Conservation (phyloP, 2,113 vertebrate species). For the Ciconia stormi region DNA sequence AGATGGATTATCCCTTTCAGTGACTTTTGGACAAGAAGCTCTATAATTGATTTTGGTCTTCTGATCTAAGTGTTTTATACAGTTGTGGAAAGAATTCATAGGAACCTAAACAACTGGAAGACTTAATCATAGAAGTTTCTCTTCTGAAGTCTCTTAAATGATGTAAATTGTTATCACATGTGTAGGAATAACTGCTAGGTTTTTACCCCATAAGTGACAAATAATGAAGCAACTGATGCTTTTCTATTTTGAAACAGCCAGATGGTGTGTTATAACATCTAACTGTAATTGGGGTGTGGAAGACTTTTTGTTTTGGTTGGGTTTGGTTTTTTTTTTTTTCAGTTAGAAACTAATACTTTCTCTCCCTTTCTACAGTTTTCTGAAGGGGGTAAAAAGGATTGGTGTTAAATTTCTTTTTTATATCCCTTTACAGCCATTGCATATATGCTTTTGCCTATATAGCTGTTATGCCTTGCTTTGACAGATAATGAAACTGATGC, state of each 20-base stretch:
- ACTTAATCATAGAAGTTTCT: background rate
- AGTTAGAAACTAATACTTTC: background rate
- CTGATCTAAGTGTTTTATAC: background rate
- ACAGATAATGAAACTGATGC: background rate
- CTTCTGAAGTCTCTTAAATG: background rate
- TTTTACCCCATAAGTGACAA: conserved; percentile 22
- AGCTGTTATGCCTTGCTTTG: background rate
- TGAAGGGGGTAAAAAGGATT: background rate
- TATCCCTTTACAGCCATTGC: background rate
- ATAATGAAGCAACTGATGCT: background rate
- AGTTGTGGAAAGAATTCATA: background rate
- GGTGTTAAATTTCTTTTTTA: background rate
- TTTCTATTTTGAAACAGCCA: conserved; percentile 17
- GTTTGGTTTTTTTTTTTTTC: background rate
- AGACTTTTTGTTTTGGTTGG: background rate
- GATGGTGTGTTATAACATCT: conserved; percentile 14
- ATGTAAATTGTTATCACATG: background rate
- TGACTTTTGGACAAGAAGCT: background rate
- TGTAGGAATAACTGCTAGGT: background rate
- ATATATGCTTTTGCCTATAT: background rate
- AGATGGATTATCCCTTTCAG: background rate
- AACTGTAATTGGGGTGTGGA: background rate
- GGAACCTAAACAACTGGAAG: background rate
- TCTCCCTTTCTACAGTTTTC: background rate
- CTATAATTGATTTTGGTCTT: background rate